Base-by-base conservation (phyloP, 2,888 invertebrate species). In the Margaritifera margaritifera region DNA sequence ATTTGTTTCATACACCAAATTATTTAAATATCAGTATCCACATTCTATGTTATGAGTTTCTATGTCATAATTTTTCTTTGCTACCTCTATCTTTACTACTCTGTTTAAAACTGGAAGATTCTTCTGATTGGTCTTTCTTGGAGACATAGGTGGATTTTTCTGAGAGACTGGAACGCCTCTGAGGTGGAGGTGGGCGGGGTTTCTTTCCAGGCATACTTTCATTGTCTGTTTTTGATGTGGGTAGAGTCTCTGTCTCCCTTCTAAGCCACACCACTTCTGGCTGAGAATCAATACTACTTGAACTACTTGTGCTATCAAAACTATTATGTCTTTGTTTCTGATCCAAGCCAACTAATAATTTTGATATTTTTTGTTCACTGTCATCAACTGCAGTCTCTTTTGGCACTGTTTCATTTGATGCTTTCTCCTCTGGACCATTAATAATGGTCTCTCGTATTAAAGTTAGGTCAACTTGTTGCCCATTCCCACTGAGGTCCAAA, bases 131-230 rank as follows among this genome's bases (percentile, higher is more conserved):
- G 54, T 53, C 15, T 50, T 63, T 31, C 64, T 27, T 20, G 31
- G 27, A 20, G 42, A 25, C 19, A 42, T 15, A 42, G 3, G 42
- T 15, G 0, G 75, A 63, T 56, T 80, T 76, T 59, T 80, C 74
- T 22, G 81, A 68, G 31, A 84, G 74, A 71, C 84, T 84, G 60
- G 84, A 84, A 62, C 83, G 73, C 42, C 85, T 71, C 55, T 81
- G 78, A 8, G 85, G 85, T 18, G 83, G 85, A 20, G 81, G 79
- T 50, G 85, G 85, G 66, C 78, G 81, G 4, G 79, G 75, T 69
- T 82, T 83, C 54, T 75, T 81, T 20, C 42, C 42, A 15, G 20
- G 27, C 64, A 56, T 42, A 24, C 22, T 19, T 56, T 56, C 56
- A 15, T n/a, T 56, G 56, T 71, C 57, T 80, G 78, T 8, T 84